Conservation (phyloP, 2,113 vertebrate genomes). For the Chionodraco myersi region DNA sequence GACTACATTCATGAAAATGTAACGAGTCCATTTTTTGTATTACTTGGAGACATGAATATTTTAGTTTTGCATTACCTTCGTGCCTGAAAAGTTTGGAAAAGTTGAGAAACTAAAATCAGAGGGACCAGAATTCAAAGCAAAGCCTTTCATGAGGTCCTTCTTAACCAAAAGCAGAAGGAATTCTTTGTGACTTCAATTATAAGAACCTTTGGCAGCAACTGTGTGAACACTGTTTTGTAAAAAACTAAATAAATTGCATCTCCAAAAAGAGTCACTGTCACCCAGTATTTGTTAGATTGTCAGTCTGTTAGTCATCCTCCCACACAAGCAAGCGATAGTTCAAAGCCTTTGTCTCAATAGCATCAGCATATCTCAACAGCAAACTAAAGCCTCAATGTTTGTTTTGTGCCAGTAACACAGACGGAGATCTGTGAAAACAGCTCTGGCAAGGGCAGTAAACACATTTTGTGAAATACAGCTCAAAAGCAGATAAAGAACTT, state of each 20-base stretch:
- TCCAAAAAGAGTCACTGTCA: slow-evolving; percentile 21
- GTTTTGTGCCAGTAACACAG: slow-evolving; percentile 2
- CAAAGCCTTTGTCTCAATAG: slow-evolving; percentile 32
- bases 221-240: not conserved
- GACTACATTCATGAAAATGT: not conserved
- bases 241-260: slow-evolving; percentile 14
- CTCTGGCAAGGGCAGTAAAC: not conserved
- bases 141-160: slow-evolving; percentile 10
- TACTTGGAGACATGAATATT: slow-evolving; percentile 36
- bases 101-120: slow-evolving; percentile 19
- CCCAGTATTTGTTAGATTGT: slow-evolving; percentile 26
- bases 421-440: slow-evolving; percentile 1
- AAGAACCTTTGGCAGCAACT: slow-evolving; percentile 28
- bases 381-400: slow-evolving; percentile 19
- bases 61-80: slow-evolving; percentile 30
- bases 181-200: slow-evolving; percentile 18
- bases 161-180: slow-evolving; percentile 13
- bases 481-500: slow-evolving; percentile 1
- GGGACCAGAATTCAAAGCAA: slow-evolving; percentile 23
- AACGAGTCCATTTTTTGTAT: not conserved
- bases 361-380: slow-evolving; percentile 13
- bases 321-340: not conserved
- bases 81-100: slow-evolving; percentile 27
- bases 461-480: slow-evolving; percentile 8
- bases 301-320: not conserved